phyloP scores from a whole-genome alignment of 2,797 vertebrate genomes.

The Danio kyathit region DNA sequence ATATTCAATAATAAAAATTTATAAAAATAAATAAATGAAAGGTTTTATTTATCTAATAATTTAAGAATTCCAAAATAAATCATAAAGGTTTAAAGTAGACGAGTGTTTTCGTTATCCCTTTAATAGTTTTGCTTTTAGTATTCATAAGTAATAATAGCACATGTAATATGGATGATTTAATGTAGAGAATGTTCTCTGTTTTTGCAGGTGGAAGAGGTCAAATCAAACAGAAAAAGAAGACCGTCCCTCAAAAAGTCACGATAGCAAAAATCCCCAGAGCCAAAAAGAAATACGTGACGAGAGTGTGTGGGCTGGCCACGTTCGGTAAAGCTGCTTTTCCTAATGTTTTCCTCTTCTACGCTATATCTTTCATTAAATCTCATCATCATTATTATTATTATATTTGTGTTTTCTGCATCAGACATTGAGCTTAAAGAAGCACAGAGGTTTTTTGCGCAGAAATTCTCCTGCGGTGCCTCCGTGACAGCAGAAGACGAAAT shows the following conservation, averaged over 20 bases:
- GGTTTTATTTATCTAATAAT: too few species aligned
- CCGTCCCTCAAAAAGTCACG: slow-evolving; percentile 95
- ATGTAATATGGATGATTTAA: too few species aligned
- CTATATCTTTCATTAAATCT: too few species aligned
- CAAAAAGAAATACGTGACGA: slow-evolving; percentile 98
- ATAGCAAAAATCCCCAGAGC: slow-evolving; percentile 99
- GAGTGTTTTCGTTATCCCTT: too few species aligned
- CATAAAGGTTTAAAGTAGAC: too few species aligned
- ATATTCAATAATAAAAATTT: too few species aligned
- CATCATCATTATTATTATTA: not conserved
- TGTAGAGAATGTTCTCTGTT: not conserved
- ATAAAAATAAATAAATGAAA: too few species aligned
- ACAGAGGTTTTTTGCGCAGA: slow-evolving; percentile 99
- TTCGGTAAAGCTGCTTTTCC: slow-evolving; percentile 84
- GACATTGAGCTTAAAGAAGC: slow-evolving; percentile 99
- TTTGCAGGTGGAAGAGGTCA: slow-evolving; percentile 92
- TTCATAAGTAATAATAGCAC: not conserved
- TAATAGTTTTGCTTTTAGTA: too few species aligned
- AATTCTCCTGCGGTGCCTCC: slow-evolving; percentile 98
- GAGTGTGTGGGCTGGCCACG: slow-evolving; percentile 94
- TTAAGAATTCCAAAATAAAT: too few species aligned
- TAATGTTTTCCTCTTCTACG: not conserved
- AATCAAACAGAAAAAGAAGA: slow-evolving; percentile 99
- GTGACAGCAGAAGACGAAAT: slow-evolving; percentile 98
- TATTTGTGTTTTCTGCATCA: slow-evolving; percentile 64